phyloP scores from a whole-genome alignment of 2,888 invertebrate species.

The Eledona agricola region DNA sequence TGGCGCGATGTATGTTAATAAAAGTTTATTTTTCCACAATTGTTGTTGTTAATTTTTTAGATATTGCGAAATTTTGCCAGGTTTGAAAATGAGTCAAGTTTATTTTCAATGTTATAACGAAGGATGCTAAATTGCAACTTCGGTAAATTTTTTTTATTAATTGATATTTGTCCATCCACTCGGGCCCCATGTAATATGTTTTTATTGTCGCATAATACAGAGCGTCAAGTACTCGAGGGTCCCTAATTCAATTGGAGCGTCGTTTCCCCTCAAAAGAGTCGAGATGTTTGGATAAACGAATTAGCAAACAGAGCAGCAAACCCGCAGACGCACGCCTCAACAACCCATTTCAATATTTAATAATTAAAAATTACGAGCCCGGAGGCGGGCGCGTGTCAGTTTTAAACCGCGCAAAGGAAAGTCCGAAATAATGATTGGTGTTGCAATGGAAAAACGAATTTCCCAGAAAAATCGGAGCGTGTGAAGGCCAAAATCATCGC shows the following conservation, averaged over 20 bases:
- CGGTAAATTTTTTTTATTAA: constrained; percentile 19
- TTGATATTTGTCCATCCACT: constrained; percentile 28
- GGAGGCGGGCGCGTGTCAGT: no score
- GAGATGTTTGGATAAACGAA: constrained; percentile 56
- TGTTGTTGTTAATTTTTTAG: no score
- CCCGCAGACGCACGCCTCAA: constrained; percentile 40
- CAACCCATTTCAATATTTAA: constrained; percentile 48
- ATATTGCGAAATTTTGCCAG: no score
- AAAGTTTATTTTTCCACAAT: no score
- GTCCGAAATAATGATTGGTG: no score
- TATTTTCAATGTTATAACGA: no score
- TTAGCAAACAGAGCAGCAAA: constrained; percentile 51
- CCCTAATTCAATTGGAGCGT: constrained; percentile 52
- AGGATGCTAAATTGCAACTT: no score
- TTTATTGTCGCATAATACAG: constrained; percentile 49
- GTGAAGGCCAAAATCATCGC: constrained; percentile 29
- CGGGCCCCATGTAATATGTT: constrained; percentile 42
- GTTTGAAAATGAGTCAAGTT: no score
- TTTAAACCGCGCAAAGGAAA: no score
- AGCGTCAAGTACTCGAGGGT: constrained; percentile 41
- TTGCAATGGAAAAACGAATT: no score
- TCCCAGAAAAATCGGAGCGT: no score
- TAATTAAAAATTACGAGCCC: constrained; percentile 51
- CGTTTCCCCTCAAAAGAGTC: constrained; percentile 41
- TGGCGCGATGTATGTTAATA: no score